Percentiles rank a stretch among this genome's conserved stretches.
Evolutionary conservation across 2,113 vertebrate species (phyloP).

Genomic region (Oryzias curvinotus): DNA sequence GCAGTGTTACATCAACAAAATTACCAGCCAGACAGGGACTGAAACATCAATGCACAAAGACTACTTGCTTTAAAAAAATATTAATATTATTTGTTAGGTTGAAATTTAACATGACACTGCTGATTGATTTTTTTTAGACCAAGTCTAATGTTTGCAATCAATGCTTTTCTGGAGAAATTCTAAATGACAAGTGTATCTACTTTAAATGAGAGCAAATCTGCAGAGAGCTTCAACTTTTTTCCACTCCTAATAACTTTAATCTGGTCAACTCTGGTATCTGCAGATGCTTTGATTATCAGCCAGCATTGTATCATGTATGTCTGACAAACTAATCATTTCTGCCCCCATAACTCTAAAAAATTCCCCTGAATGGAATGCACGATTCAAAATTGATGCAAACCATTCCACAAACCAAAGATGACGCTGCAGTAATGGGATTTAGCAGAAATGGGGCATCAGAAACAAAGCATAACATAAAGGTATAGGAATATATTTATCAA

Average conservation of each 20-base stretch:
- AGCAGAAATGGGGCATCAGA: conserved; percentile 55
- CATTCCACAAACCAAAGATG: conserved; percentile 26
- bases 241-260: conserved; percentile 40
- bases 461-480: neutral
- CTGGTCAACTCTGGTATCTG: conserved; percentile 16
- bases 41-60: no score
- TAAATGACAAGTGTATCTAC: no score
- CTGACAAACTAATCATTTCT: conserved; percentile 7
- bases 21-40: no score
- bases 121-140: no score
- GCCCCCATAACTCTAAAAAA: neutral
- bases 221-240: conserved; percentile 25
- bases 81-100: no score
- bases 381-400: conserved; percentile 50
- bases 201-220: no score
- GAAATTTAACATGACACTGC: no score
- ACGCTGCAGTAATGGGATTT: conserved; percentile 53
- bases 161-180: no score
- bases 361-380: conserved; percentile 46
- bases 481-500: neutral
- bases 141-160: no score
- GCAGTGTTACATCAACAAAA: no score
- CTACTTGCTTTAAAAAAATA: no score
- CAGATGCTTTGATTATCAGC: conserved; percentile 38
- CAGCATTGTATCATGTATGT: conserved; percentile 8